phyloP scores from a whole-genome alignment of 2,888 invertebrate genomes.

The Mongoloraphidia duomilia region DNA sequence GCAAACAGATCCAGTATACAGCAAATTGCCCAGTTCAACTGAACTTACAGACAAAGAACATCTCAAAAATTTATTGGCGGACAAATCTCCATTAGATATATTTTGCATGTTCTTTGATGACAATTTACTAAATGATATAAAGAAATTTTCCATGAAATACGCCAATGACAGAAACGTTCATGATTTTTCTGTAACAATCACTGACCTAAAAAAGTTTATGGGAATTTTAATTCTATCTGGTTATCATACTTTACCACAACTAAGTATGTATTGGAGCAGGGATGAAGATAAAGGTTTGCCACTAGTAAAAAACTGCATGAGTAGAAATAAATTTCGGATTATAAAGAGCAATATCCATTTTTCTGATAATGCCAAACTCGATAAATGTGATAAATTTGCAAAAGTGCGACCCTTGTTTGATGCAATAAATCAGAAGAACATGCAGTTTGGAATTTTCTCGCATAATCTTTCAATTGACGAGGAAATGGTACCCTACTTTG shows the following conservation, averaged over 20 bases:
- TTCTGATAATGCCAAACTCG: conserved; percentile 12
- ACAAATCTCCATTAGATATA: conserved; percentile 11
- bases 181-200: conserved; percentile 1
- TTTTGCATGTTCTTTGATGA: conserved; percentile 11
- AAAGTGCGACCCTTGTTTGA: conserved; percentile 17
- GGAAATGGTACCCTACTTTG: conserved; percentile 16
- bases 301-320: conserved; percentile 9
- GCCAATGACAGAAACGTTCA: conserved; percentile 7
- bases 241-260: conserved; percentile 6
- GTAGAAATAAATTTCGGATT: conserved; percentile 10
- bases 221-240: conserved; percentile 6
- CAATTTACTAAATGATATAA: conserved; percentile 7
- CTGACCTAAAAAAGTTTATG: conserved; percentile 4
- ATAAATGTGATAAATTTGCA: conserved; percentile 17
- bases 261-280: conserved; percentile 7
- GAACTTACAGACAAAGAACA: conserved; percentile 4
- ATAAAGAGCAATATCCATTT: conserved; percentile 17
- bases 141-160: conserved; percentile 8
- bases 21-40: conserved; percentile 6
- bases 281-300: conserved; percentile 11
- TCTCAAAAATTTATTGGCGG: conserved; percentile 8
- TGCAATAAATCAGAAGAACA: conserved; percentile 14
- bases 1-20: conserved; percentile 1
- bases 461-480: conserved; percentile 18
- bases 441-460: conserved; percentile 17